These are phyloP conservation scores for Escarpia spicata DNA, from an alignment of 2,888 invertebrate genomes.

Conservation along the genomic window DNA sequence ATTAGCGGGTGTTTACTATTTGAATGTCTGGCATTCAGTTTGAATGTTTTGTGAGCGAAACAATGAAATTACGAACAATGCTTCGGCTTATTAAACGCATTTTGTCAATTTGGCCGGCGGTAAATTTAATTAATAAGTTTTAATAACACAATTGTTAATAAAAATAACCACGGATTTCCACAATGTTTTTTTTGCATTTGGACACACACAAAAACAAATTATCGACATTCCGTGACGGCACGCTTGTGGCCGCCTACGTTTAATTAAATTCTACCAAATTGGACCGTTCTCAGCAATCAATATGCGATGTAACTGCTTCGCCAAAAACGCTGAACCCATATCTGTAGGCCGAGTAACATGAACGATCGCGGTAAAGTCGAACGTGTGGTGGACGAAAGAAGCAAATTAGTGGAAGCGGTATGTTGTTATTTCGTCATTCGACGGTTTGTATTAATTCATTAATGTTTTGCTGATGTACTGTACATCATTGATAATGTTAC, in stretches of 20 bases:
- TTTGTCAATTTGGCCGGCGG: too few relatives aligned
- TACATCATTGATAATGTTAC: neutral
- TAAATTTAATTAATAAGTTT: too few relatives aligned
- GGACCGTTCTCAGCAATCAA: neutral
- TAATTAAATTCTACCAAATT: neutral
- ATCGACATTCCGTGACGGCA: neutral
- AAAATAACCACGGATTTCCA: neutral
- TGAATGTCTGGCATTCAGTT: too few relatives aligned
- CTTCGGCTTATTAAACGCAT: too few relatives aligned
- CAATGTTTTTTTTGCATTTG: neutral
- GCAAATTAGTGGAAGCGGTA: neutral
- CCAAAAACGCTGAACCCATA: neutral
- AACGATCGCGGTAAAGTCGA: neutral
- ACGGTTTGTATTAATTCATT: neutral
- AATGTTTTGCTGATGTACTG: neutral
- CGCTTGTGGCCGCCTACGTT: neutral
- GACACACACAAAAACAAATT: neutral
- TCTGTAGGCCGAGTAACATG: neutral
- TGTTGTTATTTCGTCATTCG: neutral
- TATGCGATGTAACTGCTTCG: slow-evolving; percentile 1
- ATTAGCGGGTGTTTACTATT: too few relatives aligned
- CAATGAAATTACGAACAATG: too few relatives aligned
- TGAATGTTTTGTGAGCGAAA: too few relatives aligned
- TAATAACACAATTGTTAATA: neutral
- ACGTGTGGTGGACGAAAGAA: neutral